phyloP scores from a whole-genome alignment of 1,140 invertebrate genomes.

The Neodiprion lecontei region DNA sequence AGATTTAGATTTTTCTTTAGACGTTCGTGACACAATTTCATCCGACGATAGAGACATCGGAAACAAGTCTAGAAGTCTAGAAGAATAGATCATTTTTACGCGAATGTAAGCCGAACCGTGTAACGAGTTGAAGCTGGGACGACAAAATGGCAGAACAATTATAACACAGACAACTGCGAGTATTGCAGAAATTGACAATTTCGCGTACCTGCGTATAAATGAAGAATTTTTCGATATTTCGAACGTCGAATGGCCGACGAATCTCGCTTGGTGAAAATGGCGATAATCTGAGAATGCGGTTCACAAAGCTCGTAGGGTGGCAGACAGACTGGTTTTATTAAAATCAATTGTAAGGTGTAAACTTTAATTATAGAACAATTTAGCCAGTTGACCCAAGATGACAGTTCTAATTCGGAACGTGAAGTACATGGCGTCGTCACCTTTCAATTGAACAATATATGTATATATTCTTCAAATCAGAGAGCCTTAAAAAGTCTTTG shows the following conservation, averaged over 20 bases:
- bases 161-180: too few relatives aligned
- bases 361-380: slow-evolving; percentile 52
- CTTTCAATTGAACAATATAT: background rate
- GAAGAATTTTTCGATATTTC: background rate
- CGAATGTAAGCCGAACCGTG: too few relatives aligned
- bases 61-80: background rate
- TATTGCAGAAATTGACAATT: background rate
- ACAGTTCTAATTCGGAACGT: slow-evolving; percentile 45
- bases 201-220: slow-evolving; percentile 13
- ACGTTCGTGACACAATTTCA: background rate
- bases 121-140: too few relatives aligned
- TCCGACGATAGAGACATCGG: background rate
- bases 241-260: background rate
- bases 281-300: slow-evolving; percentile 21
- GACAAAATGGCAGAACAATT: too few relatives aligned
- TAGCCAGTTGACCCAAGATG: slow-evolving; percentile 47
- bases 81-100: too few relatives aligned
- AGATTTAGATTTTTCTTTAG: too few relatives aligned
- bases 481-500: too few relatives aligned
- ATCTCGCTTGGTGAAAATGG: background rate
- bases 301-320: background rate
- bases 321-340: slow-evolving; percentile 43
- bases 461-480: too few relatives aligned
- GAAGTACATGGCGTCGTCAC: slow-evolving; percentile 16
- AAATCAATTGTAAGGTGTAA: slow-evolving; percentile 59